Evolutionary conservation across 2,888 invertebrate species (phyloP).

Genomic region (Dryococelus australis): DNA sequence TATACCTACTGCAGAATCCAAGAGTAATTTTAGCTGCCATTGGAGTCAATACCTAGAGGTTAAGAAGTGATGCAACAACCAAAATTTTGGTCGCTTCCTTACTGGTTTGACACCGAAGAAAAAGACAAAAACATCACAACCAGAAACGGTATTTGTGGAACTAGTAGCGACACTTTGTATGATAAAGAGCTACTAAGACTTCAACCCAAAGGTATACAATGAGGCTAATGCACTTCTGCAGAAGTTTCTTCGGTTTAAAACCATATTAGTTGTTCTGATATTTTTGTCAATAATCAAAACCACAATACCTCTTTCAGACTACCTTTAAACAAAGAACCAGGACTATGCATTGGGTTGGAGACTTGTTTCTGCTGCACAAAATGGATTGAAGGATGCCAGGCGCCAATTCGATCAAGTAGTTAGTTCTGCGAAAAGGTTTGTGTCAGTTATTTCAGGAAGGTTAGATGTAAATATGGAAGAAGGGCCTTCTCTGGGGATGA

Average conservation of each 20-base stretch:
- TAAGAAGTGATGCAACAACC: slow-evolving; percentile 16
- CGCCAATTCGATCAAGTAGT: slow-evolving; percentile 19
- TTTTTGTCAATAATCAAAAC: slow-evolving; percentile 11
- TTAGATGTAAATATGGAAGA: background rate
- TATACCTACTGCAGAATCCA: no score
- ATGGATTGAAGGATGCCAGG: background rate
- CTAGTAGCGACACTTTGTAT: background rate
- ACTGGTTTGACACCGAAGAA: background rate
- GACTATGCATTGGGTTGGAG: slow-evolving; percentile 13
- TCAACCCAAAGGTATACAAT: slow-evolving; percentile 23
- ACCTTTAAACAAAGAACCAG: background rate
- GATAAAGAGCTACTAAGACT: background rate
- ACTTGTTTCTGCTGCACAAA: slow-evolving; percentile 18
- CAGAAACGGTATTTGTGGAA: background rate
- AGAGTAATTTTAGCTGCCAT: no score
- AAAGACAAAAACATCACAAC: background rate
- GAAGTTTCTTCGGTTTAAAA: slow-evolving; percentile 11
- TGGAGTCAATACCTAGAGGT: background rate
- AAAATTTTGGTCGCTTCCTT: background rate
- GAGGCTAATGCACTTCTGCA: slow-evolving; percentile 11
- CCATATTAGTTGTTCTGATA: background rate
- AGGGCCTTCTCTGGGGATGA: background rate
- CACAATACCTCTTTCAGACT: slow-evolving; percentile 17
- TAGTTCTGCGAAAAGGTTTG: background rate
- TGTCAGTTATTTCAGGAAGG: slow-evolving; percentile 4